Evolutionary conservation across 2,888 invertebrate genomes (phyloP).

Genomic region (Isoperla grammatica): DNA sequence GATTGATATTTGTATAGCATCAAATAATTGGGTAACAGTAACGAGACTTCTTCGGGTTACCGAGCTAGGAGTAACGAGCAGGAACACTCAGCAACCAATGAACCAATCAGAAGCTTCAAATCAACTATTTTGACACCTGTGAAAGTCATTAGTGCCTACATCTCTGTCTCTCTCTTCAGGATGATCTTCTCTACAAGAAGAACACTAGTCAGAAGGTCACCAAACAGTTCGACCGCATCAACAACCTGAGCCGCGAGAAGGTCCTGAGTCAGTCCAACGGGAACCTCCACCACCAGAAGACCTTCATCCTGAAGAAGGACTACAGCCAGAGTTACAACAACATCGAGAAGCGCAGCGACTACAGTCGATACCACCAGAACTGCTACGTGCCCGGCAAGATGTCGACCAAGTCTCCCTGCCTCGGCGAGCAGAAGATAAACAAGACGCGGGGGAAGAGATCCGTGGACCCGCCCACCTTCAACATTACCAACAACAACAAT

Average conservation of each 20-base stretch:
- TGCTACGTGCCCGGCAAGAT: slow-evolving; percentile 36
- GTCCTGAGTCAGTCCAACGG: slow-evolving; percentile 41
- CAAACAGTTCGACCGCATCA: too few relatives aligned
- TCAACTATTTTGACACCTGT: too few relatives aligned
- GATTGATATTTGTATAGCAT: too few relatives aligned
- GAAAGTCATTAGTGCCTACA: too few relatives aligned
- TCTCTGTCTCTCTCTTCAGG: not conserved
- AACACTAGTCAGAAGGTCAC: too few relatives aligned
- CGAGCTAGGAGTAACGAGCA: too few relatives aligned
- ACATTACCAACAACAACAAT: slow-evolving; percentile 6
- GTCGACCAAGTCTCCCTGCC: too few relatives aligned
- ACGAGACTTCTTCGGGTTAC: too few relatives aligned
- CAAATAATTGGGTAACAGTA: too few relatives aligned
- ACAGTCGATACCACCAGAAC: slow-evolving; percentile 38
- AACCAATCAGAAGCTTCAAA: too few relatives aligned
- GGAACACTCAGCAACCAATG: too few relatives aligned
- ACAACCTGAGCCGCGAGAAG: not conserved
- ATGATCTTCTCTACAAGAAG: not conserved
- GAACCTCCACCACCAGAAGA: slow-evolving; percentile 37
- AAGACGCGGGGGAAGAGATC: slow-evolving; percentile 13
- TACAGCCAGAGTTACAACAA: slow-evolving; percentile 1
- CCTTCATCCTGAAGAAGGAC: slow-evolving; percentile 11
- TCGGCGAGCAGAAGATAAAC: slow-evolving; percentile 31
- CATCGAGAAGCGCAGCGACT: slow-evolving; percentile 26
- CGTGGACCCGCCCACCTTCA: not conserved